Evolutionary conservation across 2,113 vertebrate genomes (phyloP).

Genomic region (Andinoacara biseriatus): DNA sequence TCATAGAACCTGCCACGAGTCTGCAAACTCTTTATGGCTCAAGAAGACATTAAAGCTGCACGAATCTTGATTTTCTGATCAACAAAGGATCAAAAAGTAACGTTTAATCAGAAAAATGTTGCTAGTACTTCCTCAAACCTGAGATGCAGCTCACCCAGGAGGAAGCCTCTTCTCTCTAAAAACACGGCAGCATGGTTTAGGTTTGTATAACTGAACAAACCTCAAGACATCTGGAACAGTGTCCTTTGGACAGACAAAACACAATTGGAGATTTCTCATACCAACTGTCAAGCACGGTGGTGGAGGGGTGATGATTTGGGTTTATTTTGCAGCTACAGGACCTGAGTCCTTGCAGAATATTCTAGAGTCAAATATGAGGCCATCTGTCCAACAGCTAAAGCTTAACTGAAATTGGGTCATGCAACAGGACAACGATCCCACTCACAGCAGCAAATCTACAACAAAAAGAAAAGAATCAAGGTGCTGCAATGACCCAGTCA

Average conservation of each 20-base stretch:
- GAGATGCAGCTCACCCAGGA: neutral
- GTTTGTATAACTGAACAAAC: neutral
- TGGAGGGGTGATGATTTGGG: neutral
- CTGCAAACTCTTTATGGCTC: neutral
- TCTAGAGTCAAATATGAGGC: neutral
- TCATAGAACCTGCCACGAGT: neutral
- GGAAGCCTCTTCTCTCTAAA: no score
- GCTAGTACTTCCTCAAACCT: neutral
- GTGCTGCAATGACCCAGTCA: neutral
- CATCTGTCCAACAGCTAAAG: neutral
- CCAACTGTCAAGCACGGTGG: neutral
- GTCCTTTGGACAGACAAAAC: neutral
- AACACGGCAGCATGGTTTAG: no score
- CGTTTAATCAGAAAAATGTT: neutral
- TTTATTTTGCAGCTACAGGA: neutral
- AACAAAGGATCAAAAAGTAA: neutral
- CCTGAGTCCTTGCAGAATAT: neutral
- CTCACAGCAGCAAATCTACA: neutral
- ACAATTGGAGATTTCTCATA: neutral
- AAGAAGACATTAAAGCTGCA: neutral
- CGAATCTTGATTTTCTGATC: neutral
- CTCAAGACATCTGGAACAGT: neutral
- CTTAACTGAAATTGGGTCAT: neutral
- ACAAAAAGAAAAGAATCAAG: neutral
- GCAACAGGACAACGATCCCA: neutral